Evolutionary conservation across 2,888 invertebrate genomes (phyloP).

Genomic region (Eristalis tenax): DNA sequence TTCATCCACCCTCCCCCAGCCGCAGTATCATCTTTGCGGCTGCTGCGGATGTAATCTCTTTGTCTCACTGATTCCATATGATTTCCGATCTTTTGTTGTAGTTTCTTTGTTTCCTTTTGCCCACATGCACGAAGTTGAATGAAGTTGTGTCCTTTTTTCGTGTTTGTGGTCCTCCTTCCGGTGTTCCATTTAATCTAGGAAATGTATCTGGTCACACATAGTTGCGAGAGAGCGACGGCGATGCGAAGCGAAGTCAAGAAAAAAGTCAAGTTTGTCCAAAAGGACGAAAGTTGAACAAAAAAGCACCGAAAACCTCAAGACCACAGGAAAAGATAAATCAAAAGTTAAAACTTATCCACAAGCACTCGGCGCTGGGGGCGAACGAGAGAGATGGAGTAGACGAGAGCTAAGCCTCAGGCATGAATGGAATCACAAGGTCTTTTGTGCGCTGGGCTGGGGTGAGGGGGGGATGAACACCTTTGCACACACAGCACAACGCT

Average conservation of each 20-base stretch:
- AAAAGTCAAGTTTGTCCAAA: slow-evolving; percentile 42
- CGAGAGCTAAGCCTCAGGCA: background rate
- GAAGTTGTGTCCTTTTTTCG: slow-evolving; percentile 33
- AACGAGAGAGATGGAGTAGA: too few species aligned
- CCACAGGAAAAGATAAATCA: slow-evolving; percentile 61
- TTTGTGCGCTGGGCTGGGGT: background rate
- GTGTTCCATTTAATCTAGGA: slow-evolving; percentile 65
- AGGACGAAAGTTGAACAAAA: slow-evolving; percentile 13
- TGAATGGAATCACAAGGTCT: background rate
- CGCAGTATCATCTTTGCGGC: slow-evolving; percentile 41
- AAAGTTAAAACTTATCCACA: slow-evolving; percentile 60
- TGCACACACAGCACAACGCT: slow-evolving; percentile 20
- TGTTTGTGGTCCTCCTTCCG: slow-evolving; percentile 13
- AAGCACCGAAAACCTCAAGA: slow-evolving; percentile 20
- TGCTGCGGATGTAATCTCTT: slow-evolving; percentile 69
- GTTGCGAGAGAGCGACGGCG: slow-evolving; percentile 2
- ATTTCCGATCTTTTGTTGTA: slow-evolving; percentile 73
- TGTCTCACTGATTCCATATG: slow-evolving; percentile 73
- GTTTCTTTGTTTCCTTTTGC: slow-evolving; percentile 64
- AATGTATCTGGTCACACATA: slow-evolving; percentile 70
- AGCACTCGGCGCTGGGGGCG: slow-evolving; percentile 28
- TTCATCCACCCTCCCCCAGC: background rate
- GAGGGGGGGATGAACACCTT: background rate
- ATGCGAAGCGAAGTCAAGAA: slow-evolving; percentile 41
- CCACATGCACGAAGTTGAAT: slow-evolving; percentile 46